Evolutionary conservation across 2,797 vertebrate species (phyloP), one percentile per base, ranked within the genome.

Genomic region (Smutsia gigantea): DNA sequence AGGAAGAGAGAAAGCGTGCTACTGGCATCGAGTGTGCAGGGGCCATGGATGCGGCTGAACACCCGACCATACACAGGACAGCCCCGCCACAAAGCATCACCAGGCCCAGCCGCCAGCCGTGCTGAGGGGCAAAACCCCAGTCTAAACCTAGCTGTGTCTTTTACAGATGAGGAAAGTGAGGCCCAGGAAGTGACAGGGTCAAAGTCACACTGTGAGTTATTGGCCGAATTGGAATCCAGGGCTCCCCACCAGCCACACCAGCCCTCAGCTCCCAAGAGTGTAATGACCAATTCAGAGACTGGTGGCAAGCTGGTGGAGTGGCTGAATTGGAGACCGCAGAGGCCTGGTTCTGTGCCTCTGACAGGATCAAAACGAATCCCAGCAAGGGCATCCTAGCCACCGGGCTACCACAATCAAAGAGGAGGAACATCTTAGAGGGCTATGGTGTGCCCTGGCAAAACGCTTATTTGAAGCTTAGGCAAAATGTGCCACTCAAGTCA

Each of bases 141-240:
- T 17, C 17, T 49, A 75, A 77, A 39, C 61, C 23, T 42, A 49
- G 55, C 14, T 7, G 25, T 55, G 66, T 82, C 68, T 93, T 69
- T 27, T 27, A 66, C 49, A 87, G 88, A 81, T 13, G n/a, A 63
- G 46, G n/a, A 79, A 92, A 90, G 46, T 3, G 37, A 78, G 51
- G 78, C 72, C 39, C 59, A n/a, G 57, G 59, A 75, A 68, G 78
- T 19, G 34, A 55, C 19, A 14, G 10, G 19, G 59, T 42, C 49
- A n/a, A 72, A 55, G 68, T 83, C 69, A 71, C 31, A 55, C 64
- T 27, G 19, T 17, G 61, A 63, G 23, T 21, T 51, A 61, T 1
- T 34, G n/a, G 71, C 61, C 46, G 85, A 75, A 69, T 51, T n/a
- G 61, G 82, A 53, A 85, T 29, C 71, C 21, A 39, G 10, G 63